A percentile compares a stretch with the other conserved stretches of the same genome.
Evolutionary conservation across 2,797 vertebrate genomes (phyloP).

Genomic region (Sebastes kiyomatsui): DNA sequence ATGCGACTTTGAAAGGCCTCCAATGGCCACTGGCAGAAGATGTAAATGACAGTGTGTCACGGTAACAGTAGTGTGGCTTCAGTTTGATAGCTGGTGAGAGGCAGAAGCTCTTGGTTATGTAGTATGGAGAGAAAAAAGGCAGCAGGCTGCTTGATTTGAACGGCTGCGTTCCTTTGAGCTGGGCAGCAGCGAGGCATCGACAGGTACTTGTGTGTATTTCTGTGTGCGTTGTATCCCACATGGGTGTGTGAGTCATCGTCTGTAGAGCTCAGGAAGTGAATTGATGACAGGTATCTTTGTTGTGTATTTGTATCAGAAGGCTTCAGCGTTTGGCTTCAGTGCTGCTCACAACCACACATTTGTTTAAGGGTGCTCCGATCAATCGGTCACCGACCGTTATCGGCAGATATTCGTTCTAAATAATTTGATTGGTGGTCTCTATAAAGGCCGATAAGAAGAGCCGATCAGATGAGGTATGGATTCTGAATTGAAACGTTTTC

Average conservation of each 20-base stretch:
- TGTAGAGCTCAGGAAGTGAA: constrained; percentile 7
- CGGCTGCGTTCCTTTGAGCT: background rate
- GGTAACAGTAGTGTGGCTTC: background rate
- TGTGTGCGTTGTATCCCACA: background rate
- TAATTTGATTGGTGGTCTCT: too few species aligned
- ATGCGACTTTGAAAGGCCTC: constrained; percentile 10
- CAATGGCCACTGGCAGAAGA: background rate
- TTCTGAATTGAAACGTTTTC: too few species aligned
- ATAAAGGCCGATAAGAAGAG: too few species aligned
- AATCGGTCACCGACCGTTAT: too few species aligned
- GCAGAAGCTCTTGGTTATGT: background rate
- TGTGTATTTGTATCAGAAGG: background rate
- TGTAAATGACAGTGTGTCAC: constrained; percentile 4
- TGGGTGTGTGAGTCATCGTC: background rate
- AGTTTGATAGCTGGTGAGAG: background rate
- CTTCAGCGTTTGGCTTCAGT: background rate
- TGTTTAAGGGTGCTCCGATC: too few species aligned
- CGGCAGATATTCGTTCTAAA: too few species aligned
- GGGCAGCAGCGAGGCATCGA: background rate
- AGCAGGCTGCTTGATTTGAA: background rate
- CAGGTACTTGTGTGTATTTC: background rate
- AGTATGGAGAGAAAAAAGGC: background rate
- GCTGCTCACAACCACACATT: background rate
- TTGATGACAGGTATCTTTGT: background rate
- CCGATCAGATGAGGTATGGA: too few species aligned